Evolutionary conservation across 2,113 vertebrate genomes (phyloP), one percentile per base, ranked within the genome.

Genomic region (Callionymus lyra): DNA sequence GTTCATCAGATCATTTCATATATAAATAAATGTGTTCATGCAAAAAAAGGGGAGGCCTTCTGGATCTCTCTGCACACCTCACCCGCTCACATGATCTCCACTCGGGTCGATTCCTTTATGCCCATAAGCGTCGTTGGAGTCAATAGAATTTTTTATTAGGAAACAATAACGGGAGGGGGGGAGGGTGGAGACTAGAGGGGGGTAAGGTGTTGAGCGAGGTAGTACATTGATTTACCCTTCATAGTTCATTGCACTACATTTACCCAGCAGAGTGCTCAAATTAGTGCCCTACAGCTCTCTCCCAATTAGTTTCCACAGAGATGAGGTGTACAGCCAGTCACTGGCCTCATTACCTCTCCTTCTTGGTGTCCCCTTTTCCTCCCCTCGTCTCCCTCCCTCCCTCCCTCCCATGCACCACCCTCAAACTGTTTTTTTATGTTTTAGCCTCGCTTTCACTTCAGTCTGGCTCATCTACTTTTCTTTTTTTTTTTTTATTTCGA

Each of bases 281-380:
- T 84, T 80, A 85, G 72, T 82, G 76, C 79, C 84, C 74, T 82
- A 59, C 75, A 80, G 81, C 77, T 77, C 77, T 84, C 74, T 84
- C 71, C 85, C 80, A 87, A 87, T 87, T 86, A 85, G 78, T 82
- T 83, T 82, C 75, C 81, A 81, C 80, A 81, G 78, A 82, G 79
- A 80, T 72, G 68, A 79, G 80, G 79, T 82, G 80, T 80, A 79
- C 74, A 81, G 72, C 78, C 79, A 86, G 80, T 85, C 80, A 83
- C 72, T 82, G 76, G 82, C 78, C 79, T 85, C 82, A 85, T 85
- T 87, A 85, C 82, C 79, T 75, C 77, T 50, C 59, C 70, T 19
- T 54, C 50, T 59, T 42, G 13, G 21, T 27, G 21, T 56, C 47
- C 34, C n/a, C 82, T 76, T 73, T 75, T 56, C 56, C n/a, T n/a